Conservation (phyloP, 2,888 invertebrate genomes). For the Glaucopsyche alexis region DNA sequence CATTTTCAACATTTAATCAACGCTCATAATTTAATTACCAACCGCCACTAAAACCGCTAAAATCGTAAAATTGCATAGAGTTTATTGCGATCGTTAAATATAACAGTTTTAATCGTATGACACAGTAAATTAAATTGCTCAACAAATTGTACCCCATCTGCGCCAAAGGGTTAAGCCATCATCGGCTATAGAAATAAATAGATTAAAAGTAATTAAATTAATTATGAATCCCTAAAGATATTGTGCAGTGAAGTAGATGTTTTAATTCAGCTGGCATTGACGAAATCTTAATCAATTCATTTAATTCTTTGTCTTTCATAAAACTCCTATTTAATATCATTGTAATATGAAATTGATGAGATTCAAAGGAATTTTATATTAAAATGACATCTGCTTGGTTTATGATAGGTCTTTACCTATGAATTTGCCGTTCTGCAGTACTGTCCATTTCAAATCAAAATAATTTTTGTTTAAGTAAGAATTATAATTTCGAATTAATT, state of each 20-base stretch:
- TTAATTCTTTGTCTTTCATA: not conserved
- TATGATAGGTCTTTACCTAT: no score
- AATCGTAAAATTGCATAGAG: conserved; percentile 25
- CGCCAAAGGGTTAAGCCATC: conserved; percentile 61
- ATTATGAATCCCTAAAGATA: conserved; percentile 49
- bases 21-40: conserved; percentile 41
- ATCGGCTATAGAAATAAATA: conserved; percentile 56
- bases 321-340: not conserved
- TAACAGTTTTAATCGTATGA: conserved; percentile 26
- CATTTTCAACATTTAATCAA: conserved; percentile 6
- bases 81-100: conserved; percentile 23
- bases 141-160: conserved; percentile 54
- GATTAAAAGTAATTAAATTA: conserved; percentile 68
- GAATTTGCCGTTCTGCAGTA: no score
- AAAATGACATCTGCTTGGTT: not conserved
- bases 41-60: conserved; percentile 24
- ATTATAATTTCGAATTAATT: no score
- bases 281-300: not conserved
- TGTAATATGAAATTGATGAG: not conserved
- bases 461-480: no score
- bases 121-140: conserved; percentile 48
- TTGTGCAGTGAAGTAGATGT: conserved; percentile 11
- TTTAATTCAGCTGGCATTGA: not conserved
- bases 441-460: no score
- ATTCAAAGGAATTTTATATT: not conserved